A percentile compares a stretch with the other conserved stretches of the same genome.
These are phyloP conservation scores for Blastomussa wellsi DNA, from an alignment of 92 coral and sea anemone species.

Conservation along the genomic window DNA sequence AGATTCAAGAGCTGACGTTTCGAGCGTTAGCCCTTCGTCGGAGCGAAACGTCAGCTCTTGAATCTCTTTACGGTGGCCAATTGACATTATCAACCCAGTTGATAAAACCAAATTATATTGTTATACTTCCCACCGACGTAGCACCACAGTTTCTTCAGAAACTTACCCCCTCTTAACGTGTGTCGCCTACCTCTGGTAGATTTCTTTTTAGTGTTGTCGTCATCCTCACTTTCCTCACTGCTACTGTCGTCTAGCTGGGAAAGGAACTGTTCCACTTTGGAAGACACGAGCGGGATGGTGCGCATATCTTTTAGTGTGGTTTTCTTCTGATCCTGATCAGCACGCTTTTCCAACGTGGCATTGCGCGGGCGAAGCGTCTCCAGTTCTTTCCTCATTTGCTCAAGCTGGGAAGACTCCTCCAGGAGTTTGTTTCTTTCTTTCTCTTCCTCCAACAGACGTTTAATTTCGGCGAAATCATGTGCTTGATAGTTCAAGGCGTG, in stretches of 20 bases:
- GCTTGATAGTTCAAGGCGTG: too few relatives aligned
- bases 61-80: too few relatives aligned
- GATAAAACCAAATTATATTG: too few relatives aligned
- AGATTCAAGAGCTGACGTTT: too few relatives aligned
- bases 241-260: slow-evolving; percentile 5
- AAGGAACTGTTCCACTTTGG: slow-evolving; percentile 1
- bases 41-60: too few relatives aligned
- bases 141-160: too few relatives aligned
- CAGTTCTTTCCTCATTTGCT: slow-evolving; percentile 10
- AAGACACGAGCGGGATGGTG: background rate
- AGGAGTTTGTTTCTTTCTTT: background rate
- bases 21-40: too few relatives aligned
- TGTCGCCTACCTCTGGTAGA: slow-evolving; percentile 8
- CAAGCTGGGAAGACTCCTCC: background rate
- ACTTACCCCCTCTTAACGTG: too few relatives aligned
- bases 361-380: slow-evolving; percentile 1
- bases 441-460: too few relatives aligned
- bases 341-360: slow-evolving; percentile 12
- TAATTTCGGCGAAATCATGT: too few relatives aligned
- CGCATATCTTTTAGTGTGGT: slow-evolving; percentile 2
- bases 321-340: slow-evolving; percentile 1
- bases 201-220: background rate
- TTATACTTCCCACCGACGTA: too few relatives aligned
- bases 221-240: background rate
- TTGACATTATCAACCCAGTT: too few relatives aligned